phyloP scores from a whole-genome alignment of 2,797 vertebrate species.

The Falco novaeseelandiae region DNA sequence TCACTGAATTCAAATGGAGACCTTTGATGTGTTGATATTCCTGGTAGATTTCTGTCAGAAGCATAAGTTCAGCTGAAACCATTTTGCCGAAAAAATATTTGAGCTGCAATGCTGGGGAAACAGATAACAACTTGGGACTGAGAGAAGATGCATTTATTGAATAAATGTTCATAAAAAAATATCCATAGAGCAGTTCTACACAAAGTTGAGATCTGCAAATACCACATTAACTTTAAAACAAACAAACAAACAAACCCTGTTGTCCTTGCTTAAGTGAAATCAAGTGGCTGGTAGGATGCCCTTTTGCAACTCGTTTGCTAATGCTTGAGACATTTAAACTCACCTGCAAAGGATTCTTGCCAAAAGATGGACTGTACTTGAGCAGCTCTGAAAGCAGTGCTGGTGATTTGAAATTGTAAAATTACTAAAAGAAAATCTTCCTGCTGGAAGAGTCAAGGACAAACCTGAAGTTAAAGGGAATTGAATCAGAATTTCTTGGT shows the following conservation, averaged over 20 bases:
- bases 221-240: background rate
- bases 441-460: constrained; percentile 17
- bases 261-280: background rate
- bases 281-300: background rate
- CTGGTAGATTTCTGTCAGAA: background rate
- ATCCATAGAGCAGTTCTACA: background rate
- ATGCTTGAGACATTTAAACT: background rate
- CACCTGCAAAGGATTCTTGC: background rate
- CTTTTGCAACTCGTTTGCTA: background rate
- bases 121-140: background rate
- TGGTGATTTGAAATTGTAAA: background rate
- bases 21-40: background rate
- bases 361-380: background rate
- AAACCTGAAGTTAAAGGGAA: constrained; percentile 7
- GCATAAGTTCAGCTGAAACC: background rate
- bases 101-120: background rate
- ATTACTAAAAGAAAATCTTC: background rate
- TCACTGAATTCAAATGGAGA: background rate
- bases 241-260: background rate
- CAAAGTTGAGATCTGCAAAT: background rate
- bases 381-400: background rate
- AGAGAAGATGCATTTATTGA: background rate
- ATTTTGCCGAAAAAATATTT: background rate
- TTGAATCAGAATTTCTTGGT: background rate
- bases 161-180: background rate